Evolutionary conservation across 2,797 vertebrate genomes (phyloP).

Genomic region (Sebastolobus alascanus): DNA sequence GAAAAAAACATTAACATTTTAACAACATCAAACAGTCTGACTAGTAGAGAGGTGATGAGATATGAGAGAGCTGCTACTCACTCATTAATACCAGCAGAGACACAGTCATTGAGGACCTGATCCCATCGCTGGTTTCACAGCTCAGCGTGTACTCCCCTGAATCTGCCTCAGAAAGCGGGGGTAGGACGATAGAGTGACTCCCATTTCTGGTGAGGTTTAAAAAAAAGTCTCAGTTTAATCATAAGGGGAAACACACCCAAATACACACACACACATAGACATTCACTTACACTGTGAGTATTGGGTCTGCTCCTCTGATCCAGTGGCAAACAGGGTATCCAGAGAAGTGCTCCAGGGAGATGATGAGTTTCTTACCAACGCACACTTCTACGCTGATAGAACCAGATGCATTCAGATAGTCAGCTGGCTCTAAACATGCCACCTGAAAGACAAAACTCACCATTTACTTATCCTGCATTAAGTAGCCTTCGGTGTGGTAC

Average conservation of each 20-base stretch:
- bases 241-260: not conserved
- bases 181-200: slow-evolving; percentile 67
- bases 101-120: slow-evolving; percentile 79
- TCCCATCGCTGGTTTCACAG: slow-evolving; percentile 68
- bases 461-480: not conserved
- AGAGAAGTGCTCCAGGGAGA: slow-evolving; percentile 57
- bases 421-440: slow-evolving; percentile 27
- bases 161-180: slow-evolving; percentile 76
- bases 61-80: slow-evolving; percentile 49
- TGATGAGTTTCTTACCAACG: slow-evolving; percentile 57
- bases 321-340: slow-evolving; percentile 50
- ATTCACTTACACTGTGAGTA: slow-evolving; percentile 39
- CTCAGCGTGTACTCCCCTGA: slow-evolving; percentile 85
- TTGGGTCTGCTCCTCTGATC: not conserved
- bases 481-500: not conserved
- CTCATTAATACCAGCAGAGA: slow-evolving; percentile 79
- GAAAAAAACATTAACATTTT: not conserved
- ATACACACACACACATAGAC: not conserved
- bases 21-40: not conserved
- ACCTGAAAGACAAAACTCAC: slow-evolving; percentile 46
- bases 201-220: slow-evolving; percentile 36
- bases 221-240: not conserved
- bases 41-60: not conserved
- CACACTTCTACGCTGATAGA: slow-evolving; percentile 37
- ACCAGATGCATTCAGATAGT: slow-evolving; percentile 38